These are phyloP conservation scores for Cassiopea xamachana DNA, from an alignment of 30 jellyfish, hydroid and myxozoan species.

Conservation along the genomic window DNA sequence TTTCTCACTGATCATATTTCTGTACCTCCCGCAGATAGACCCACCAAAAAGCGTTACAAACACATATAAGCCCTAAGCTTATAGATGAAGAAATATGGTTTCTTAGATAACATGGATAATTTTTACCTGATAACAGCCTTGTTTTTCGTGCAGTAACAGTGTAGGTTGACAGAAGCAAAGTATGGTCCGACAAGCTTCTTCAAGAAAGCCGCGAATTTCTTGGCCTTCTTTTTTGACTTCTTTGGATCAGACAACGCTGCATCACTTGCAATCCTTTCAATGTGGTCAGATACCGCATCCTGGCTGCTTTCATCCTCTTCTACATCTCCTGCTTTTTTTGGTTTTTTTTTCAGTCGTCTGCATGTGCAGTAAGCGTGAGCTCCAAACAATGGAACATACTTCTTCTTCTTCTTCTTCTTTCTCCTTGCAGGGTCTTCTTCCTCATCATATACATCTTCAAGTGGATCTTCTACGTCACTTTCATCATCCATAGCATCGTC, in stretches of 20 bases:
- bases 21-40: too few relatives aligned
- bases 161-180: background rate
- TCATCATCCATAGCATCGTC: slow-evolving; percentile 4
- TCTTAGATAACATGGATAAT: background rate
- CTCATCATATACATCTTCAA: background rate
- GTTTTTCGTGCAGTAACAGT: background rate
- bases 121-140: background rate
- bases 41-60: too few relatives aligned
- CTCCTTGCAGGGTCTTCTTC: slow-evolving; percentile 2
- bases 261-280: background rate
- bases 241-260: slow-evolving; percentile 5
- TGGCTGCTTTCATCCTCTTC: too few relatives aligned
- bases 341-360: background rate
- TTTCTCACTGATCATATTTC: too few relatives aligned
- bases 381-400: background rate
- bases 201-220: background rate
- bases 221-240: background rate
- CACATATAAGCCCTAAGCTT: too few relatives aligned
- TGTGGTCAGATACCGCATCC: background rate
- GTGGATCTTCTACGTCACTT: background rate
- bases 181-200: background rate
- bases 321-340: too few relatives aligned
- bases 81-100: too few relatives aligned
- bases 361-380: background rate
- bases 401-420: slow-evolving; percentile 2